Conservation (phyloP, 1,140 invertebrate species). For the Batillaria attramentaria region DNA sequence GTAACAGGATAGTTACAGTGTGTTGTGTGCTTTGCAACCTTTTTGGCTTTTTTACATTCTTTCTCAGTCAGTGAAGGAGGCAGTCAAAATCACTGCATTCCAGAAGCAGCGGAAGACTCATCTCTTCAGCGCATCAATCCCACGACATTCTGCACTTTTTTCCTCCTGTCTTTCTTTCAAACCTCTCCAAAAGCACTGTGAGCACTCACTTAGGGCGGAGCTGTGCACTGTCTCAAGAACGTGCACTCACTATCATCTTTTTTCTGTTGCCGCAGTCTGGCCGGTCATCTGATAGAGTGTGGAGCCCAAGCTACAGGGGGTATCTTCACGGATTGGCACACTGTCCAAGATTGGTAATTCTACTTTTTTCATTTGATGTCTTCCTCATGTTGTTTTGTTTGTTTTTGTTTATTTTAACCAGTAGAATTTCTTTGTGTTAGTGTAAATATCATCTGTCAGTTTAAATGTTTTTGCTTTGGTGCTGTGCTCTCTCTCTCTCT, state of each 20-base stretch:
- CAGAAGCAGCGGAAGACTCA: too few species aligned
- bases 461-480: neutral
- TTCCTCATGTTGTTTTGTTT: neutral
- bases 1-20: too few species aligned
- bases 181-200: neutral
- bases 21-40: too few species aligned
- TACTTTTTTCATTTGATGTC: neutral
- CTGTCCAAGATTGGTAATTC: constrained; percentile 72
- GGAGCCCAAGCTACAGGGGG: constrained; percentile 76
- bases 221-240: neutral
- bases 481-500: neutral
- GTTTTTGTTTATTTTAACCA: neutral
- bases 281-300: constrained; percentile 76
- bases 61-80: too few species aligned
- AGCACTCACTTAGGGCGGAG: too few species aligned
- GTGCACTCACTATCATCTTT: neutral
- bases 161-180: neutral
- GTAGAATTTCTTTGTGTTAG: neutral
- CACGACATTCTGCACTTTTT: too few species aligned
- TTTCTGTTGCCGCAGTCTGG: constrained; percentile 66
- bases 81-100: too few species aligned
- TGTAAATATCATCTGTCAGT: too few species aligned
- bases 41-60: too few species aligned
- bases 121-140: too few species aligned
- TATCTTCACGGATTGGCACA: constrained; percentile 75